Base-by-base conservation (phyloP, 2,888 invertebrate genomes). In the Ichneumon xanthorius region DNA sequence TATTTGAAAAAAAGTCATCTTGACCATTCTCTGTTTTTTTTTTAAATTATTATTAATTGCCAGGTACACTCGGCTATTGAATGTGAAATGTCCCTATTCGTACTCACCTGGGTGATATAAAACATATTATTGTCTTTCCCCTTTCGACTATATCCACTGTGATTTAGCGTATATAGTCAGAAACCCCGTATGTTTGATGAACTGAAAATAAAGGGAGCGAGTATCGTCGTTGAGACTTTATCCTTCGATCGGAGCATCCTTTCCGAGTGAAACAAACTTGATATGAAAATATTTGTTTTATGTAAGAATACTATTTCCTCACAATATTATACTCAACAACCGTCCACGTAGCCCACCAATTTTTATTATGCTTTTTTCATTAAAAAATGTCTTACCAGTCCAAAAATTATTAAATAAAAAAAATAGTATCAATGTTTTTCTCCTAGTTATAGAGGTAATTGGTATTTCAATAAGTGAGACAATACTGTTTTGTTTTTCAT, bases 381-480 rank as follows among this genome's bases (percentile, higher is more conserved):
- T 19, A 55, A 55, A 19, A 55, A 55, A 55, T 40, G 14, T 48
- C 16, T 48, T 16, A 48, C 45, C 5, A 4, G 2, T 45, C 45
- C 4, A 48, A 55, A 55, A 55, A 55, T 55, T 9, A 19, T 55
- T 19, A 55, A 19, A 55, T 22, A 1, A 14, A 14, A 14, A 11
- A 45, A 45, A 45, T 2, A 14, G 53, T 6, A 2, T 16, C 30
- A 2, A 33, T 16, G 4, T 19, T 70, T 50, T 75, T 6, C 48
- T 58, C 26, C 11, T 14, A 72, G n/a, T 40, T 40, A 48, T 61
- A 11, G 11, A 48, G 26, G 37, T 22, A 22, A 76, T 75, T 89
- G 90, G 89, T 90, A 89, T 89, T 89, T 89, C 89, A 85, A 89
- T 87, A 84, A 88, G 88, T 90, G 88, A 88, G 89, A 90, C 89